phyloP scores from a whole-genome alignment of 92 coral and sea anemone species.

The Epizoanthus ramosus region DNA sequence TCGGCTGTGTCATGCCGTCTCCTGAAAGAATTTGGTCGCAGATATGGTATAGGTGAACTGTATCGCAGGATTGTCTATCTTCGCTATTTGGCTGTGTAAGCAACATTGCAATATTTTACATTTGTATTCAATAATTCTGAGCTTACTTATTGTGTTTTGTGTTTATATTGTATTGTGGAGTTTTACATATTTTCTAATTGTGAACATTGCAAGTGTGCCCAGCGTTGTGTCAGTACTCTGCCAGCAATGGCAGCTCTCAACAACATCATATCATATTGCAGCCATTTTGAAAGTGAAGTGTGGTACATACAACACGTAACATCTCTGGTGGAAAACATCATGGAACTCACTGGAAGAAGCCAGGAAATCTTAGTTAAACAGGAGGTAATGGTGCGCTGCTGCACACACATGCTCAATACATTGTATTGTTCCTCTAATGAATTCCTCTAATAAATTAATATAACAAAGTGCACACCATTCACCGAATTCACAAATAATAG shows the following conservation, averaged over 20 bases:
- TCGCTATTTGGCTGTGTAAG: constrained; percentile 80
- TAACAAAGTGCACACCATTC: too few relatives aligned
- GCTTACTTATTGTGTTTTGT: too few relatives aligned
- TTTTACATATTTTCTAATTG: not conserved
- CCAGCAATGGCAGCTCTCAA: too few relatives aligned
- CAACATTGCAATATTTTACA: not conserved
- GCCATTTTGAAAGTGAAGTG: constrained; percentile 76
- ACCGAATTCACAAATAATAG: too few relatives aligned
- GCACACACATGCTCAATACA: too few relatives aligned
- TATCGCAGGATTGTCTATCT: constrained; percentile 78
- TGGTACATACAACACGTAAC: constrained; percentile 82
- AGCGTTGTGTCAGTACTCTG: not conserved
- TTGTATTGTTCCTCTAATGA: too few relatives aligned
- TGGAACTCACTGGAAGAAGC: constrained; percentile 57
- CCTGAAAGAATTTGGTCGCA: constrained; percentile 80
- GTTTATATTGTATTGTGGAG: not conserved
- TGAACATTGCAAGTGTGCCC: not conserved
- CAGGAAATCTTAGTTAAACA: constrained; percentile 76
- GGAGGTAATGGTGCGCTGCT: constrained; percentile 61
- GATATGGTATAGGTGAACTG: constrained; percentile 85
- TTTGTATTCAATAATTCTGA: not conserved
- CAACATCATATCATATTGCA: constrained; percentile 4
- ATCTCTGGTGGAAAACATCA: constrained; percentile 59
- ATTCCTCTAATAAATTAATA: too few relatives aligned
- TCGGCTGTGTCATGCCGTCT: constrained; percentile 79